These are phyloP conservation scores for Portunus trituberculatus DNA, from an alignment of 1,140 invertebrate genomes.

Conservation along the genomic window DNA sequence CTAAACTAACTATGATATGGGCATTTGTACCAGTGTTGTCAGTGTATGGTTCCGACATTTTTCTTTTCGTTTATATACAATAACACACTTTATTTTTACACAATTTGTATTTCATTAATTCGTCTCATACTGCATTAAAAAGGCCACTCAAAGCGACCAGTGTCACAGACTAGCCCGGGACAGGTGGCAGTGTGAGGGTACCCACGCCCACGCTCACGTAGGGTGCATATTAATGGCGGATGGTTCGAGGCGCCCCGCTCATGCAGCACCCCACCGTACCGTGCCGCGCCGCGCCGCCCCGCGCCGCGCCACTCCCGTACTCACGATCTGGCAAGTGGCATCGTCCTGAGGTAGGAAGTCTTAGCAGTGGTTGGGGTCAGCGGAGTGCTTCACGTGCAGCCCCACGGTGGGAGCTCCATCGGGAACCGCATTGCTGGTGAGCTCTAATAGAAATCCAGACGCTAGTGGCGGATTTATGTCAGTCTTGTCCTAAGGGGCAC, in stretches of 20 bases:
- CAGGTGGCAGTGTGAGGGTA: background rate
- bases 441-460: slow-evolving; percentile 3
- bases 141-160: slow-evolving; percentile 39
- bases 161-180: background rate
- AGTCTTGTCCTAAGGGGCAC: background rate
- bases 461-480: slow-evolving; percentile 17
- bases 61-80: slow-evolving; percentile 66
- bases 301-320: background rate
- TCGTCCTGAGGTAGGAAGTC: background rate
- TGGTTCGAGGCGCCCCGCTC: background rate
- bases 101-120: slow-evolving; percentile 65
- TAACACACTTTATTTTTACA: slow-evolving; percentile 67
- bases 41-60: slow-evolving; percentile 63
- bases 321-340: background rate
- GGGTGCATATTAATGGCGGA: background rate
- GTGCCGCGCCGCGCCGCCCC: background rate
- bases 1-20: slow-evolving; percentile 67
- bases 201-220: too few species aligned
- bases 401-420: background rate
- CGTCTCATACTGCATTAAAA: slow-evolving; percentile 65
- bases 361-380: background rate
- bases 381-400: slow-evolving; percentile 25
- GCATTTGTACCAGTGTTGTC: slow-evolving; percentile 75
- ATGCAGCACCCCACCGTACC: background rate
- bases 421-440: background rate